Evolutionary conservation across 2,888 invertebrate genomes (phyloP).

Genomic region (Stenodema calcarata): DNA sequence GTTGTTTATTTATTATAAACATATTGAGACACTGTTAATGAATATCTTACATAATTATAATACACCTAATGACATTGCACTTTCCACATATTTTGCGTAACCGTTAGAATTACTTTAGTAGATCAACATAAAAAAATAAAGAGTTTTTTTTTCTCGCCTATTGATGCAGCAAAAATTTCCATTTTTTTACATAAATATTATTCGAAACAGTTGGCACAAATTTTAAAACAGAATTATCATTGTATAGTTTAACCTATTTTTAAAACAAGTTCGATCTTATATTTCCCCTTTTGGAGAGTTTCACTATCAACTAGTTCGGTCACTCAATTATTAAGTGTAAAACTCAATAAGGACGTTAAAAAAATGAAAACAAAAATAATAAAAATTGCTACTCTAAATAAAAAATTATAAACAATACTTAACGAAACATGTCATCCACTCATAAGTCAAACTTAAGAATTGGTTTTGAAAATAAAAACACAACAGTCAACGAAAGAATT

Average conservation of each 20-base stretch:
- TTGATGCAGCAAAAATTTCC: constrained; percentile 31
- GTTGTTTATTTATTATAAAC: constrained; percentile 49
- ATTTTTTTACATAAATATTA: constrained; percentile 12
- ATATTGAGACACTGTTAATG: constrained; percentile 52
- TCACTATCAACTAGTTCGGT: constrained; percentile 43
- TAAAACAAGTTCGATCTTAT: constrained; percentile 45
- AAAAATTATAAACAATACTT: constrained; percentile 41
- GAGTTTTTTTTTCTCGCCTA: constrained; percentile 27
- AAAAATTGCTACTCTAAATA: constrained; percentile 41
- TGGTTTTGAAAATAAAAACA: constrained; percentile 12
- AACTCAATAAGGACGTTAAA: constrained; percentile 47
- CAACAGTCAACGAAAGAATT: constrained; percentile 53
- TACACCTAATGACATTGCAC: constrained; percentile 52
- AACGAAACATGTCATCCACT: constrained; percentile 35
- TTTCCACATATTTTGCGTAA: constrained; percentile 46
- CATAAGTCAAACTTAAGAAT: constrained; percentile 35
- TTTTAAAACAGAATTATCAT: constrained; percentile 26
- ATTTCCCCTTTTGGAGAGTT: constrained; percentile 10
- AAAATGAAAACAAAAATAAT: constrained; percentile 37
- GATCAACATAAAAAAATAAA: constrained; percentile 47
- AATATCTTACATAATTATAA: constrained; percentile 45
- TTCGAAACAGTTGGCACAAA: constrained; percentile 46
- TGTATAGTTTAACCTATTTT: constrained; percentile 23
- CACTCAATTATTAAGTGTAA: constrained; percentile 29
- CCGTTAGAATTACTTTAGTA: constrained; percentile 19